A percentile compares a stretch with the other conserved stretches of the same genome.
phyloP scores from a whole-genome alignment of 2,888 invertebrate genomes.

The Protonemura montana region DNA sequence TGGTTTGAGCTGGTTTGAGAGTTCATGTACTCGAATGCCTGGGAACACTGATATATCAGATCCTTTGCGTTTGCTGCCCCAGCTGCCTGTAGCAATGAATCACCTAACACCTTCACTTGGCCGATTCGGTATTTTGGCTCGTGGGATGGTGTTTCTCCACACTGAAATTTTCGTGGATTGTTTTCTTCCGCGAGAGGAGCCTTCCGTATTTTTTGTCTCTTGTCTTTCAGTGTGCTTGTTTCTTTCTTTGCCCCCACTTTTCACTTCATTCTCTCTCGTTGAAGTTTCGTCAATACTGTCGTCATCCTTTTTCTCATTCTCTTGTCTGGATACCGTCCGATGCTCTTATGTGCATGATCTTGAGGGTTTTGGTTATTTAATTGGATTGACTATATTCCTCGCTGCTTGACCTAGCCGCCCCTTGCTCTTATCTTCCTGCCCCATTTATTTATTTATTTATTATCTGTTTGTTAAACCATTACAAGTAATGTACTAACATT shows the following conservation, averaged over 20 bases:
- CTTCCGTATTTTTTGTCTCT: not conserved
- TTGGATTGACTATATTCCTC: not conserved
- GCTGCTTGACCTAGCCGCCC: not conserved
- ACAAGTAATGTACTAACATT: too few species aligned
- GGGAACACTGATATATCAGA: too few species aligned
- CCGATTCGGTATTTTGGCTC: not conserved
- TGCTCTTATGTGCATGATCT: not conserved
- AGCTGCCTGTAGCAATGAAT: too few species aligned
- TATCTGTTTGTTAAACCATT: too few species aligned
- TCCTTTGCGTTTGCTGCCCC: too few species aligned
- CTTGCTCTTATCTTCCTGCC: not conserved
- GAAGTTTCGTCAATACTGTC: not conserved
- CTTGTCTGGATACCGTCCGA: not conserved
- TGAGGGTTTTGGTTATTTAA: not conserved
- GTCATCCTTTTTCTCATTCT: not conserved
- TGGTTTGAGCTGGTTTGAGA: too few species aligned
- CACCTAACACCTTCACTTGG: too few species aligned
- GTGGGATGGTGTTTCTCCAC: not conserved
- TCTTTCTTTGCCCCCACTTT: not conserved
- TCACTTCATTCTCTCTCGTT: not conserved
- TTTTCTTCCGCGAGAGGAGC: not conserved
- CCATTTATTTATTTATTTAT: too few species aligned
- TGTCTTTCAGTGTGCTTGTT: too few species aligned
- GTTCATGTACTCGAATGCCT: too few species aligned
- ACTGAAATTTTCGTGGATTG: not conserved